Conservation (phyloP, 2,113 vertebrate species). For the Alouatta palliata region DNA sequence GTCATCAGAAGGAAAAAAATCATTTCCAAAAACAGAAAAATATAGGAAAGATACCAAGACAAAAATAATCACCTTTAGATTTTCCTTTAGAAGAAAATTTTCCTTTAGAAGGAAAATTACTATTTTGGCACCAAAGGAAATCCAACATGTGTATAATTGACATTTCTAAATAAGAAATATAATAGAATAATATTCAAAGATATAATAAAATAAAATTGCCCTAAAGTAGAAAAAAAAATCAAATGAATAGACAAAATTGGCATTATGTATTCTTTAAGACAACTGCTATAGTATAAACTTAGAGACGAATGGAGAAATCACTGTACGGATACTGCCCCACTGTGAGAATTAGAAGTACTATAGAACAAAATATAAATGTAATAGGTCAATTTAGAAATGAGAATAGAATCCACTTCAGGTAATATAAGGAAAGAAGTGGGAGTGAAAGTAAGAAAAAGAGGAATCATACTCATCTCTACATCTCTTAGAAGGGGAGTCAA, state of each 20-base stretch:
- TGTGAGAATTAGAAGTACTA: neutral
- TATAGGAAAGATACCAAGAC: neutral
- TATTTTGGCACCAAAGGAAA: neutral
- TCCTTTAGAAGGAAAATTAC: neutral
- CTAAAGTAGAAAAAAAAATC: slow-evolving; percentile 30
- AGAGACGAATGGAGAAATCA: neutral
- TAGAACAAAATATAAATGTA: neutral
- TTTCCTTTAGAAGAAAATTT: too few species aligned
- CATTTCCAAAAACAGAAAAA: slow-evolving; percentile 10
- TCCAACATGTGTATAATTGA: neutral
- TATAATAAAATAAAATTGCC: neutral
- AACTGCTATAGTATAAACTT: neutral
- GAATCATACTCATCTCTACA: neutral
- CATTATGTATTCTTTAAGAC: neutral
- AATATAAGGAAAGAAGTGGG: neutral
- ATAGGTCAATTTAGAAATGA: neutral
- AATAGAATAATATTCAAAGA: neutral
- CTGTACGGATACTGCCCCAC: neutral
- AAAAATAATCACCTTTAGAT: too few species aligned
- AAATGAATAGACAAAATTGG: neutral
- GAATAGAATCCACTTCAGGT: neutral
- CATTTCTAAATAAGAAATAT: neutral
- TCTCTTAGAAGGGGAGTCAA: neutral
- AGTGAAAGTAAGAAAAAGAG: neutral
- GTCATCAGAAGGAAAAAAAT: neutral